Conservation (phyloP, 2,113 vertebrate species). For the Istiophorus platypterus region DNA sequence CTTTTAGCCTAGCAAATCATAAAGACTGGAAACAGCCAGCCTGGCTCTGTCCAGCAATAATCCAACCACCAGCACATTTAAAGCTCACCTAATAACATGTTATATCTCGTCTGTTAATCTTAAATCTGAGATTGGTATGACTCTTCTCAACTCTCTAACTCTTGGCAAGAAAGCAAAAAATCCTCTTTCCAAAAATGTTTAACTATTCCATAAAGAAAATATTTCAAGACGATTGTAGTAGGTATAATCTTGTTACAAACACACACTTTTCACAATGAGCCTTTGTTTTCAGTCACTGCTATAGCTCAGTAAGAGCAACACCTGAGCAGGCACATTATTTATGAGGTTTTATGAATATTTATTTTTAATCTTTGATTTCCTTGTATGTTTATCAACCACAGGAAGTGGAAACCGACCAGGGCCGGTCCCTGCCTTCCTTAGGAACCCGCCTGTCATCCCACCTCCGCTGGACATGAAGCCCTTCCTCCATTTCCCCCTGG, state of each 20-base stretch:
- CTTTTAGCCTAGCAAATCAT: background rate
- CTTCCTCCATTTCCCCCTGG: slow-evolving; percentile 83
- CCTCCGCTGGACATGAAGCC: slow-evolving; percentile 80
- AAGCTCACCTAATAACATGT: no score
- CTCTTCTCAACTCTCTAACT: background rate
- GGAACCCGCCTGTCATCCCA: slow-evolving; percentile 77
- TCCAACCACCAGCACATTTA: no score
- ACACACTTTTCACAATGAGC: background rate
- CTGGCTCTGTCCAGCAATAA: no score
- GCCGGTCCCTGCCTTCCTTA: slow-evolving; percentile 83
- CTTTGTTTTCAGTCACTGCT: background rate
- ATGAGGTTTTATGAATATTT: background rate
- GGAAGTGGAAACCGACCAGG: slow-evolving; percentile 81
- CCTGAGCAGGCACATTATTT: background rate
- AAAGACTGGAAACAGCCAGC: background rate
- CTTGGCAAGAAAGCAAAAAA: background rate
- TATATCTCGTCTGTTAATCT: background rate
- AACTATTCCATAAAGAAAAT: background rate
- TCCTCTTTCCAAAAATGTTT: background rate
- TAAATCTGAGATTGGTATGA: background rate
- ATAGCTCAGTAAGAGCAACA: background rate
- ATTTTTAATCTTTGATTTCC: background rate
- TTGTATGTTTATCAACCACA: slow-evolving; percentile 48
- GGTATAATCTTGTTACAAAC: background rate
- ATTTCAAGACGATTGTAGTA: background rate